phyloP scores from a whole-genome alignment of 2,113 vertebrate genomes.

The Mus musculus region DNA sequence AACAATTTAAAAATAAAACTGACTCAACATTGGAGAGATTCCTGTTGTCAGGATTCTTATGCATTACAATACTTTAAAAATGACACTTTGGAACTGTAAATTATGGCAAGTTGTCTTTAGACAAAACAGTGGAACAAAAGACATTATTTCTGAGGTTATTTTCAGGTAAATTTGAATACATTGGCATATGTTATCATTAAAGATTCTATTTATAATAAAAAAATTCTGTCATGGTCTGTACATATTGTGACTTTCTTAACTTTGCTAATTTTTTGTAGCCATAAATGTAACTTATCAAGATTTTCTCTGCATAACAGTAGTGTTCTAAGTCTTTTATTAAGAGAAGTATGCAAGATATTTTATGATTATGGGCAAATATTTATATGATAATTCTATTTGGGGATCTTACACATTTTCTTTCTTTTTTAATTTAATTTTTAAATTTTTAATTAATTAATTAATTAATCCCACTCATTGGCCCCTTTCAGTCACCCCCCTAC shows the following conservation, averaged over 20 bases:
- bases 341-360: neutral
- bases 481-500: too few relatives aligned
- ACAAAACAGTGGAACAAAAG: neutral
- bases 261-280: neutral
- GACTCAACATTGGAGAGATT: conserved; percentile 55
- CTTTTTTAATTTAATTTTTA: too few relatives aligned
- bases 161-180: neutral
- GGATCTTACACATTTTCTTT: neutral
- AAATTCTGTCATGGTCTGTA: neutral
- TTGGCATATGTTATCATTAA: neutral
- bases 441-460: too few relatives aligned
- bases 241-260: conserved; percentile 1
- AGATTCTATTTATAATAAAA: neutral
- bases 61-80: conserved; percentile 33
- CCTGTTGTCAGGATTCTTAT: conserved; percentile 31
- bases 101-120: conserved; percentile 30
- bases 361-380: neutral
- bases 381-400: neutral
- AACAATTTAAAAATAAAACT: conserved; percentile 78
- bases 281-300: neutral
- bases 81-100: conserved; percentile 28
- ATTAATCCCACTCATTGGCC: too few relatives aligned
- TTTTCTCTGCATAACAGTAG: neutral
- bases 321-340: neutral
- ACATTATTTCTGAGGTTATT: neutral